Conservation (phyloP, 2,888 invertebrate species). For the Magallana nippona region DNA sequence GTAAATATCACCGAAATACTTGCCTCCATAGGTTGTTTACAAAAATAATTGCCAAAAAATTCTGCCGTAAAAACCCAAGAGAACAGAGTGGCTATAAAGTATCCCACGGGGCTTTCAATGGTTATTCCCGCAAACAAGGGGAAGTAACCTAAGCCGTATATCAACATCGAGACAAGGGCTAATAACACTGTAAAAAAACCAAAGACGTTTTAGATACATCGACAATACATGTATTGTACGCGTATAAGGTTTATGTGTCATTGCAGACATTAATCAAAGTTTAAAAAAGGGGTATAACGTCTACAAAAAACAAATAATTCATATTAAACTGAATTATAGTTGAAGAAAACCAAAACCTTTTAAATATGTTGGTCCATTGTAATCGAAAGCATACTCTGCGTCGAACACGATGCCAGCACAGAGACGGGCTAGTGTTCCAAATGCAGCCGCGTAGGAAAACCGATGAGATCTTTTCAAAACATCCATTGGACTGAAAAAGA, state of each 20-base stretch:
- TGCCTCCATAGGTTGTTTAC: constrained; percentile 49
- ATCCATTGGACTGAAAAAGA: constrained; percentile 69
- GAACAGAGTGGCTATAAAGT: constrained; percentile 62
- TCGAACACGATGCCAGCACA: constrained; percentile 62
- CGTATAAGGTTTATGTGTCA: too few species aligned
- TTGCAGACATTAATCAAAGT: too few species aligned
- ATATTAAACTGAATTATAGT: too few species aligned
- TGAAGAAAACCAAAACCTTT: constrained; percentile 54
- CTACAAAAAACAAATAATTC: too few species aligned
- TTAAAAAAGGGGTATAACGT: too few species aligned
- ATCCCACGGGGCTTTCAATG: constrained; percentile 60
- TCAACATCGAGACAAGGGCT: constrained; percentile 55
- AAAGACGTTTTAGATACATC: neutral
- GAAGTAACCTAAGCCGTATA: constrained; percentile 66
- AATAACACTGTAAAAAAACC: constrained; percentile 55
- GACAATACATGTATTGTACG: too few species aligned
- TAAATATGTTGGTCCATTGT: constrained; percentile 56
- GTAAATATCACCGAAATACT: neutral
- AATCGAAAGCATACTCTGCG: constrained; percentile 56
- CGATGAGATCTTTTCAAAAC: constrained; percentile 62
- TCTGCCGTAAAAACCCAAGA: constrained; percentile 65
- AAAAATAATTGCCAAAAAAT: constrained; percentile 51
- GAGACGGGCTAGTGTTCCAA: constrained; percentile 65
- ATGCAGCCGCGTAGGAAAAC: constrained; percentile 68
- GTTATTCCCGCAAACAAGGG: constrained; percentile 69